Evolutionary conservation across 2,888 invertebrate genomes (phyloP).

Genomic region (Ophioninae sp.): DNA sequence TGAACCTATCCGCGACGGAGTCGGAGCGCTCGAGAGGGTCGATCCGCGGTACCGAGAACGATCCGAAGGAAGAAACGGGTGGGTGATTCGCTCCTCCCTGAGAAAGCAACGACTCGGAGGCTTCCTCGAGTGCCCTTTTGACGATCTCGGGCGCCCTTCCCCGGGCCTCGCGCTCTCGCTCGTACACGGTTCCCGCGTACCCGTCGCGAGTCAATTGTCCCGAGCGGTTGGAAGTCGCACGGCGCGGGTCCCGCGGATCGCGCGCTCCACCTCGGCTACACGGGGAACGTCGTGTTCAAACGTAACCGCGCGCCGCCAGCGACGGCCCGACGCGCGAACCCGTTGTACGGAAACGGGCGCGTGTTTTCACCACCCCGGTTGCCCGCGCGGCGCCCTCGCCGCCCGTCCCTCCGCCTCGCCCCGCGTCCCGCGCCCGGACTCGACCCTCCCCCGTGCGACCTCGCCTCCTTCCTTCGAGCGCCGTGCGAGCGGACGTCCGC

Average conservation of each 20-base stretch:
- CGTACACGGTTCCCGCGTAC: constrained; percentile 22
- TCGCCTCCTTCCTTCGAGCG: constrained; percentile 55
- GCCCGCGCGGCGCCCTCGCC: constrained; percentile 68
- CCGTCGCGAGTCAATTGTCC: constrained; percentile 32
- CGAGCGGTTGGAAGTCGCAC: constrained; percentile 18
- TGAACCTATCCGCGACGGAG: no score
- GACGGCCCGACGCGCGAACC: constrained; percentile 80
- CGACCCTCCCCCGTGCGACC: background rate
- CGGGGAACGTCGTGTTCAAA: constrained; percentile 78
- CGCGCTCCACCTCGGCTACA: constrained; percentile 30
- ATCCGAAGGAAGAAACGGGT: no score
- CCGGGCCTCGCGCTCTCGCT: constrained; percentile 1
- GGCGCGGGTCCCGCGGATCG: background rate
- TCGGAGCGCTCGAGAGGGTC: no score
- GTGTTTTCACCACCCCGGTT: constrained; percentile 79
- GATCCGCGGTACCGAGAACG: no score
- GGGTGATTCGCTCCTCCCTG: no score
- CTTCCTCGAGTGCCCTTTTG: background rate
- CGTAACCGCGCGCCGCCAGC: constrained; percentile 79
- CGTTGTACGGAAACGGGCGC: constrained; percentile 81
- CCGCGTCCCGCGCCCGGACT: background rate
- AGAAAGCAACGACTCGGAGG: no score
- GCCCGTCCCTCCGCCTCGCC: constrained; percentile 63
- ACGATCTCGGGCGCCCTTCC: background rate
- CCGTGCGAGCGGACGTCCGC: constrained; percentile 46